phyloP scores from a whole-genome alignment of 2,113 vertebrate genomes.

The Scartelaos histophorus region DNA sequence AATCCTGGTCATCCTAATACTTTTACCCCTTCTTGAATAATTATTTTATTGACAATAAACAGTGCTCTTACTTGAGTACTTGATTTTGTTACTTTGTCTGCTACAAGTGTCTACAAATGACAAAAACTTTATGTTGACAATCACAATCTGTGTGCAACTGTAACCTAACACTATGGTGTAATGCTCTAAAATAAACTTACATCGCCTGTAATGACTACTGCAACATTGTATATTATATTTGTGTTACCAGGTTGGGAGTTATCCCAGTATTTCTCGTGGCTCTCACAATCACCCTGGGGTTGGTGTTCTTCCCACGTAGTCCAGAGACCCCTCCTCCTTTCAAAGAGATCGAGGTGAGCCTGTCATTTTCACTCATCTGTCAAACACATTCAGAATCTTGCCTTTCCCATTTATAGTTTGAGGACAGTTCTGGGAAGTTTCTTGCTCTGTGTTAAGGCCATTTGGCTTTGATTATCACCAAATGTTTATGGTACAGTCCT shows the following conservation, averaged over 20 bases:
- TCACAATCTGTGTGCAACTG: no score
- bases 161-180: no score
- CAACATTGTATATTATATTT: neutral
- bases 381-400: neutral
- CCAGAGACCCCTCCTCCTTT: slow-evolving; percentile 72
- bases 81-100: no score
- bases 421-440: slow-evolving; percentile 12
- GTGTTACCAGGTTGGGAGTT: slow-evolving; percentile 74
- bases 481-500: slow-evolving; percentile 29
- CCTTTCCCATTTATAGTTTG: neutral
- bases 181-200: no score
- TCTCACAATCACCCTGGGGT: slow-evolving; percentile 72
- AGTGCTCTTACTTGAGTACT: no score
- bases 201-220: no score
- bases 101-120: no score
- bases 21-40: no score
- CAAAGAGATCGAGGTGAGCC: slow-evolving; percentile 79
- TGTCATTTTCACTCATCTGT: neutral
- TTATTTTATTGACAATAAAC: no score
- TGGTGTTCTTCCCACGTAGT: slow-evolving; percentile 84
- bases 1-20: no score
- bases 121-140: no score
- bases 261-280: slow-evolving; percentile 79
- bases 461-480: slow-evolving; percentile 38
- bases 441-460: slow-evolving; percentile 16